A percentile compares a stretch with the other conserved stretches of the same genome.
These are phyloP conservation scores for Bagarius yarrelli DNA, from an alignment of 2,113 vertebrate genomes.

Conservation along the genomic window DNA sequence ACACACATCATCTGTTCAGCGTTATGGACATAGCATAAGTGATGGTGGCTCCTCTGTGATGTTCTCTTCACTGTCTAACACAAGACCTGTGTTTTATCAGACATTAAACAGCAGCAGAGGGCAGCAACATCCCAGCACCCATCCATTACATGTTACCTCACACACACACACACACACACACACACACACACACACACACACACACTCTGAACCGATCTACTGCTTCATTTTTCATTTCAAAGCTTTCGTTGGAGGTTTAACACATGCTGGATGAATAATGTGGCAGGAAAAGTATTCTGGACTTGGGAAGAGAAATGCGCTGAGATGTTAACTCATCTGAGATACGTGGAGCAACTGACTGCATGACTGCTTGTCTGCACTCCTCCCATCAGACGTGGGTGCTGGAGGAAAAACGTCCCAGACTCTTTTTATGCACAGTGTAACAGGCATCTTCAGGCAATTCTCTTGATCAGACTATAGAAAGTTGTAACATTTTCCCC, in stretches of 20 bases:
- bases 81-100: background rate
- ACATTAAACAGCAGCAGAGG: slow-evolving; percentile 25
- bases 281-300: background rate
- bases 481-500: background rate
- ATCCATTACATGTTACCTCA: background rate
- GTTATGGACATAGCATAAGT: background rate
- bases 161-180: background rate
- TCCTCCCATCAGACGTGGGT: slow-evolving; percentile 13
- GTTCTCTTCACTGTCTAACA: background rate
- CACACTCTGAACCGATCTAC: background rate
- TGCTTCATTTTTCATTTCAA: slow-evolving; percentile 16
- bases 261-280: slow-evolving; percentile 10
- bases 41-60: background rate
- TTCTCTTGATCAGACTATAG: background rate
- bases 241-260: background rate
- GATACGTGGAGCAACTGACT: background rate
- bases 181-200: slow-evolving; percentile 2
- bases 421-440: background rate
- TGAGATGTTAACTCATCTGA: slow-evolving; percentile 6
- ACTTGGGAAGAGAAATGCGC: background rate
- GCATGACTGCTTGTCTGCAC: too few relatives aligned
- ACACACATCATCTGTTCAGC: background rate
- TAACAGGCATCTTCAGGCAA: background rate
- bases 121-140: slow-evolving; percentile 32
- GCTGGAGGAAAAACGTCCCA: slow-evolving; percentile 14